Evolutionary conservation across 2,888 invertebrate species (phyloP).

Genomic region (Poecilobothrus nobilitatus): DNA sequence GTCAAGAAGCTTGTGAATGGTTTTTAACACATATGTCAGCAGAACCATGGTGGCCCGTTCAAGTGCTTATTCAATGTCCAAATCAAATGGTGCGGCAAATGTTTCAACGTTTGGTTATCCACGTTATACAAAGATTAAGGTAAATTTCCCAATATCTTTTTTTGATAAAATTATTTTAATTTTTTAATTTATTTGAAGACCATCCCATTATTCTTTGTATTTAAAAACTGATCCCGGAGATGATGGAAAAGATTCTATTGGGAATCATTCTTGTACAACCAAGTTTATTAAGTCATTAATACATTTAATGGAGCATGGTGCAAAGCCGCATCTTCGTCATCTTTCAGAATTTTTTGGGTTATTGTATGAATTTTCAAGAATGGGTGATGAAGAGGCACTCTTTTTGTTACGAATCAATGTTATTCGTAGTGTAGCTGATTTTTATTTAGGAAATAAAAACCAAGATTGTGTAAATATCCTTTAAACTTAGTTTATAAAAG

Average conservation of each 20-base stretch:
- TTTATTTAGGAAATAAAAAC: conserved; percentile 77
- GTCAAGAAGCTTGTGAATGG: conserved; percentile 83
- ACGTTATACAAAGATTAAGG: conserved; percentile 85
- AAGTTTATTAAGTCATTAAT: conserved; percentile 84
- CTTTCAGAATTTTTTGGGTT: conserved; percentile 89
- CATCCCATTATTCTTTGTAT: conserved; percentile 54
- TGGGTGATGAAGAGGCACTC: conserved; percentile 87
- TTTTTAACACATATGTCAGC: conserved; percentile 88
- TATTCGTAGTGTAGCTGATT: conserved; percentile 82
- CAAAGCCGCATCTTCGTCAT: conserved; percentile 76
- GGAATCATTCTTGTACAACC: conserved; percentile 81
- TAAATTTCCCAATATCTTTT: conserved; percentile 34
- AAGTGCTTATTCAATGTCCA: conserved; percentile 89
- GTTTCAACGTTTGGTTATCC: conserved; percentile 91
- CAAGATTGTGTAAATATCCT: conserved; percentile 55
- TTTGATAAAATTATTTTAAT: conserved; percentile 5
- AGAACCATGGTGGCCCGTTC: conserved; percentile 93
- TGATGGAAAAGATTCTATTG: conserved; percentile 46
- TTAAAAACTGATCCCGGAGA: conserved; percentile 49
- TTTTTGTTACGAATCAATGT: conserved; percentile 81
- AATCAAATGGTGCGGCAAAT: conserved; percentile 95
- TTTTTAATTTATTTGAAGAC: conserved; percentile 38
- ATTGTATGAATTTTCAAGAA: conserved; percentile 86
- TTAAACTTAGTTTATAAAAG: background rate
- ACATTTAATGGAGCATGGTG: conserved; percentile 78